Conservation (phyloP, 2,888 invertebrate genomes). For the Aquatica leii region DNA sequence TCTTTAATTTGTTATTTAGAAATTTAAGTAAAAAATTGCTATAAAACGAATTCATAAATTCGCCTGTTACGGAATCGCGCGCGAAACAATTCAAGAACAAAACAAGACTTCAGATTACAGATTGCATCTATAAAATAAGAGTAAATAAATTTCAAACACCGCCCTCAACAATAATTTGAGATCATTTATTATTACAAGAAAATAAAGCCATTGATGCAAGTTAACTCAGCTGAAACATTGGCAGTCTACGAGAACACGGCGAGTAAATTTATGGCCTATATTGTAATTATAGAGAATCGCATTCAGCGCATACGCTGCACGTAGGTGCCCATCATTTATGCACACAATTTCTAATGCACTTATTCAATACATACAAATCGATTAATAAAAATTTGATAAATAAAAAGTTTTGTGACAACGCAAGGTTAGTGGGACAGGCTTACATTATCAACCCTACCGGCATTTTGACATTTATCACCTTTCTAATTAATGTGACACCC, state of each 20-base stretch:
- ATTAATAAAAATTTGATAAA: too few species aligned
- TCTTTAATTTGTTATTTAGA: neutral
- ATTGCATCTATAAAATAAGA: slow-evolving; percentile 9
- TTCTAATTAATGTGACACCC: slow-evolving; percentile 42
- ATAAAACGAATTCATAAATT: too few species aligned
- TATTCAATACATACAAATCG: neutral
- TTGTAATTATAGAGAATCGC: slow-evolving; percentile 55
- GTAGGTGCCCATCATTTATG: slow-evolving; percentile 19
- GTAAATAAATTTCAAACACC: slow-evolving; percentile 45
- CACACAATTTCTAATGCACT: neutral
- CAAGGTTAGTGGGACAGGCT: slow-evolving; percentile 31
- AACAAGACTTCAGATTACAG: too few species aligned
- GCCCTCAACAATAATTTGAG: slow-evolving; percentile 54
- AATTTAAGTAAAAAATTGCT: neutral
- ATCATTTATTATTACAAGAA: slow-evolving; percentile 53
- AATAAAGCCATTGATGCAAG: slow-evolving; percentile 57
- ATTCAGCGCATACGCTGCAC: slow-evolving; percentile 37
- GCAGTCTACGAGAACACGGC: slow-evolving; percentile 49
- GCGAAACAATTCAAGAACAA: too few species aligned
- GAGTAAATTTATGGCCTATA: slow-evolving; percentile 55
- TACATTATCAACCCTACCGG: slow-evolving; percentile 33
- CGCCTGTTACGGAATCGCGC: too few species aligned
- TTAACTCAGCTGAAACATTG: slow-evolving; percentile 51
- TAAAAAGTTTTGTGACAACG: slow-evolving; percentile 1
- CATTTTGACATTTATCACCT: slow-evolving; percentile 41